Base-by-base conservation (phyloP, 2,888 invertebrate genomes). In the Acanthosepion pharaonis region DNA sequence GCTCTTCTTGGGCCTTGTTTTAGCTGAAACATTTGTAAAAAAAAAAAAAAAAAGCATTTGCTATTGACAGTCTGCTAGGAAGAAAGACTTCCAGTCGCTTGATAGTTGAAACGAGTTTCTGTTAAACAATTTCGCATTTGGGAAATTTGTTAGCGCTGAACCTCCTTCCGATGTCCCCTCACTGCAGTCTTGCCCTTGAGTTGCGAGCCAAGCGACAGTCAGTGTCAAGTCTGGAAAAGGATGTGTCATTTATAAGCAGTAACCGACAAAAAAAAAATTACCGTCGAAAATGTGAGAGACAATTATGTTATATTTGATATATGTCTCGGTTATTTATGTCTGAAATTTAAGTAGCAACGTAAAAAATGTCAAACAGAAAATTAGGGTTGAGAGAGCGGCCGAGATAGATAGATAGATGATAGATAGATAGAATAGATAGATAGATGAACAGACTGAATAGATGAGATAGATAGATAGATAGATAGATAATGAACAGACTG, bases 261-360 rank as follows among this genome's bases (percentile, higher is more conserved):
- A 33, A 33, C n/a, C 78, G 78, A 78, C 15, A 78, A 6, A 78
- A n/a, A 64, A 78, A 78, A 78, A 33, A 33, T n/a, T 78, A 33
- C 18, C n/a, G 78, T n/a, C n/a, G 78, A 78, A 78, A 78, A 78
- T 78, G 78, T 78, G 78, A 78, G n/a, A 78, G 78, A 78, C 78
- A 78, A 78, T 78, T 78, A 78, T 78, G 78, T 78, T 78, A 78
- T 78, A 78, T 78, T 78, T 78, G 78, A 78, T 78, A 78, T 78
- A 78, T 33, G 78, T n/a, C 78, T n/a, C 78, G 33, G n/a, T n/a
- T 78, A n/a, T 78, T 78, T 78, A 78, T 78, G 78, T 15, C 9
- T n/a, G 78, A 78, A 78, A 78, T 78, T 78, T 78, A 78, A 78
- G 78, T n/a, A 15, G 78, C n/a, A 33, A 33, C 11, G 78, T 78